A percentile compares a stretch with the other conserved stretches of the same genome.
phyloP scores from a whole-genome alignment of 2,797 vertebrate species.

The Myoxocephalus aenaeus region DNA sequence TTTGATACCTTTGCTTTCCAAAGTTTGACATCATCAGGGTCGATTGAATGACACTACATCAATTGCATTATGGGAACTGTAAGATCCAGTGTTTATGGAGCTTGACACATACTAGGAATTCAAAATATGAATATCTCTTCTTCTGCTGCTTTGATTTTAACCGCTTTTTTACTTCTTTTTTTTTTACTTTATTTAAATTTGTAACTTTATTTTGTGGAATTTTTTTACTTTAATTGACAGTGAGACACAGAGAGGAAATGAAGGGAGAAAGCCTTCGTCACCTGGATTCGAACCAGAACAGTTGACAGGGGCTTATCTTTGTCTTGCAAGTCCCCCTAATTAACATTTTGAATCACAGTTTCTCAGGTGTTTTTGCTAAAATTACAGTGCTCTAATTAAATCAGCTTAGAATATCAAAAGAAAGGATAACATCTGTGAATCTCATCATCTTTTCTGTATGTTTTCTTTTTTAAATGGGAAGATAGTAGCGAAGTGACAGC shows the following conservation, averaged over 20 bases:
- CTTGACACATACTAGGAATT: not conserved
- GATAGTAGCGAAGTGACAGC: constrained; percentile 28
- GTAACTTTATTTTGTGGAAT: not conserved
- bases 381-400: not conserved
- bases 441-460: not conserved
- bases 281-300: not conserved
- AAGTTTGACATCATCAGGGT: not conserved
- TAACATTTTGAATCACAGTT: not conserved
- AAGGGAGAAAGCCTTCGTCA: not conserved
- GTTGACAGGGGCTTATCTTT: not conserved
- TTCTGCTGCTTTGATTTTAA: constrained; percentile 2
- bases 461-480: not conserved
- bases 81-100: not conserved
- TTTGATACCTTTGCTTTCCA: not conserved
- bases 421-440: constrained; percentile 8
- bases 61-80: not conserved
- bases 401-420: constrained; percentile 8
- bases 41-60: not conserved
- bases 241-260: not conserved
- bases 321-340: not conserved
- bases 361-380: not conserved
- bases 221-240: not conserved
- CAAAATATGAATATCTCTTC: not conserved
- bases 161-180: not conserved
- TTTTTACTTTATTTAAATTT: not conserved